Percentiles rank a stretch among this genome's conserved stretches.
Evolutionary conservation across 1,140 invertebrate species (phyloP).

Genomic region (Neomicropteryx cornuta): DNA sequence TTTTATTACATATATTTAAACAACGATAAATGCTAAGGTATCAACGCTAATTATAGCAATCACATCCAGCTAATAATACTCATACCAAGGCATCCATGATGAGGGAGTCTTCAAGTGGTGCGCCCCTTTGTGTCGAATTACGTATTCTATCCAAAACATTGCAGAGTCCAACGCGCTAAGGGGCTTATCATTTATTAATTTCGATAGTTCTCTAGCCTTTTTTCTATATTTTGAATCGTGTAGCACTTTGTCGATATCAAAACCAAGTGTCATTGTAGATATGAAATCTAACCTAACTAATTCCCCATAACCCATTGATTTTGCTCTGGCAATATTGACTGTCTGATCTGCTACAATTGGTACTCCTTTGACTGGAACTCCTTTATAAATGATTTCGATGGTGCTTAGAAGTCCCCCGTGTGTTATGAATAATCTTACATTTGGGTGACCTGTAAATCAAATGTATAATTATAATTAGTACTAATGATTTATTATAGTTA

Average conservation of each 20-base stretch:
- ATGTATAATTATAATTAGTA: no score
- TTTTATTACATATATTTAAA: no score
- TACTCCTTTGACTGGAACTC: conserved; percentile 56
- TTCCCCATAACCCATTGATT: conserved; percentile 16
- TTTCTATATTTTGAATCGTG: conserved; percentile 17
- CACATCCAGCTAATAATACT: conserved; percentile 47
- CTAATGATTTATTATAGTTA: no score
- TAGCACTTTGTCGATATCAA: conserved; percentile 17
- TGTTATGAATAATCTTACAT: conserved; percentile 56
- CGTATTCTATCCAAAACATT: conserved; percentile 37
- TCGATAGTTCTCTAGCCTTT: conserved; percentile 18
- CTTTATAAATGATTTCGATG: conserved; percentile 58
- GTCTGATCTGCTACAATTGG: conserved; percentile 55
- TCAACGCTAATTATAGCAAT: no score
- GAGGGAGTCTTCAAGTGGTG: conserved; percentile 22
- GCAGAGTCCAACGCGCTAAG: conserved; percentile 25
- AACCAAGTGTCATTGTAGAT: conserved; percentile 15
- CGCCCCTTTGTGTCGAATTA: conserved; percentile 30
- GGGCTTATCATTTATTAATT: conserved; percentile 27
- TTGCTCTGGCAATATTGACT: conserved; percentile 18
- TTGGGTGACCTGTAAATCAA: conserved; percentile 53
- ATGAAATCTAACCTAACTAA: conserved; percentile 21
- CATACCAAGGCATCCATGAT: conserved; percentile 39
- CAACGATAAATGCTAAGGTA: no score
- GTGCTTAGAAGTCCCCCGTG: conserved; percentile 61